These are phyloP conservation scores for Drosophila imparisetae DNA, from an alignment of 2,888 invertebrate species.

Conservation along the genomic window DNA sequence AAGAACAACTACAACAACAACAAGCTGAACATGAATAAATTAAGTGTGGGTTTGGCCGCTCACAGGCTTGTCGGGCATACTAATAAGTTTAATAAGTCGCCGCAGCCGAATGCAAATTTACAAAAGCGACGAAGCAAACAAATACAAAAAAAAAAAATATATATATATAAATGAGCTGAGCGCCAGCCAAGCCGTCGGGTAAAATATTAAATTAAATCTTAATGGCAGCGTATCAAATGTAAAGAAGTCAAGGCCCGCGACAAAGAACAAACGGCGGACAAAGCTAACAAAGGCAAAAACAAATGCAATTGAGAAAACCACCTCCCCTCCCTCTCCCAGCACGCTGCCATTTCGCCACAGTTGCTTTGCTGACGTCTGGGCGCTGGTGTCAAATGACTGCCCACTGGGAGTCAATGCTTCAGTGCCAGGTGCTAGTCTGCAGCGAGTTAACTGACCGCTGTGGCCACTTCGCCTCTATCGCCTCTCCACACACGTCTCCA, in stretches of 20 bases:
- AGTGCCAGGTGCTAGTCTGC: conserved; percentile 51
- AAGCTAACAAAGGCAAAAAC: conserved; percentile 35
- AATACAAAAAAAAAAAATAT: background rate
- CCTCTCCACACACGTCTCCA: background rate
- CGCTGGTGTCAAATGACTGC: conserved; percentile 70
- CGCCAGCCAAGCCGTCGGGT: conserved; percentile 18
- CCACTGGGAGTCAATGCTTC: conserved; percentile 38
- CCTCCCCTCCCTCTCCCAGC: conserved; percentile 1
- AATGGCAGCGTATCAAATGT: conserved; percentile 59
- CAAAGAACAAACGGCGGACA: conserved; percentile 59
- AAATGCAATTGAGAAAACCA: conserved; percentile 52
- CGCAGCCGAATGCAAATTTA: conserved; percentile 45
- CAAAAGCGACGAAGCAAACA: conserved; percentile 11
- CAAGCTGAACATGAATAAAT: conserved; percentile 63
- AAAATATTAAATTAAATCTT: conserved; percentile 69
- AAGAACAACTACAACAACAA: conserved; percentile 10
- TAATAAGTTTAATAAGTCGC: conserved; percentile 55
- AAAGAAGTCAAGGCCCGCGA: conserved; percentile 74
- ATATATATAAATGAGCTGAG: conserved; percentile 3
- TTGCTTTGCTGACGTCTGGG: conserved; percentile 27
- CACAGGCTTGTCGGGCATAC: conserved; percentile 63
- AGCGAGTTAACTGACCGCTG: conserved; percentile 55
- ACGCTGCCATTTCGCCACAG: background rate
- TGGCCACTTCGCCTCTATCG: conserved; percentile 2
- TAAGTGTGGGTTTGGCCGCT: conserved; percentile 47